Percentiles rank a stretch among this genome's conserved stretches.
Conservation (phyloP, 2,113 vertebrate genomes). For the Thermophis baileyi region DNA sequence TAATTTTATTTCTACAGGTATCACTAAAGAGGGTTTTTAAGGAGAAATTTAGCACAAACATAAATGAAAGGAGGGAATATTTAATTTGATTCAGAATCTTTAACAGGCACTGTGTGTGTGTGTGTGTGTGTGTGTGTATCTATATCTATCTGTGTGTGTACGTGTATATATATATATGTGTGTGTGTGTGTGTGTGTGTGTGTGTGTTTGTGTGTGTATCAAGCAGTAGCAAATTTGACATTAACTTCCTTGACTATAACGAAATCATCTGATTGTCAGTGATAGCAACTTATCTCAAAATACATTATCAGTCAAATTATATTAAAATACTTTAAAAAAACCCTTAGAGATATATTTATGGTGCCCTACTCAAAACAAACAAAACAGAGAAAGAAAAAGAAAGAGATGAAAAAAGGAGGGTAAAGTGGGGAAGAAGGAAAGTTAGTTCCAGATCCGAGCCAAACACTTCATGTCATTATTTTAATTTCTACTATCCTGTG, state of each 20-base stretch:
- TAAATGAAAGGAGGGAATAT: background rate
- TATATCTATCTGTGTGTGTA: no score
- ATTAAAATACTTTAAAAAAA: background rate
- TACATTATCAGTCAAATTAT: background rate
- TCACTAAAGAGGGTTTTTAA: background rate
- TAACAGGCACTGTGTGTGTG: background rate
- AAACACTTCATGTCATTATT: background rate
- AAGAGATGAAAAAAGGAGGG: background rate
- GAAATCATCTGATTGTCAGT: background rate
- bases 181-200: no score
- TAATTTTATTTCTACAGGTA: background rate
- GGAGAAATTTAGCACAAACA: background rate
- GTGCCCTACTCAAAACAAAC: background rate
- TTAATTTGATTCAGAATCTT: background rate
- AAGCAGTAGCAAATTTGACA: background rate
- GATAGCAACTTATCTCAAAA: background rate
- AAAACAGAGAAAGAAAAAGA: background rate
- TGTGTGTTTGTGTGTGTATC: background rate
- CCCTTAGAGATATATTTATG: background rate
- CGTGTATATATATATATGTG: no score
- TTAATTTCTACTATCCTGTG: background rate
- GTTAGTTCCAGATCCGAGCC: background rate
- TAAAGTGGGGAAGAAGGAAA: background rate
- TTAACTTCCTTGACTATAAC: background rate
- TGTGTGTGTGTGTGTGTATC: no score